Conservation (phyloP, 2,113 vertebrate genomes). For the Eurypyga helias region DNA sequence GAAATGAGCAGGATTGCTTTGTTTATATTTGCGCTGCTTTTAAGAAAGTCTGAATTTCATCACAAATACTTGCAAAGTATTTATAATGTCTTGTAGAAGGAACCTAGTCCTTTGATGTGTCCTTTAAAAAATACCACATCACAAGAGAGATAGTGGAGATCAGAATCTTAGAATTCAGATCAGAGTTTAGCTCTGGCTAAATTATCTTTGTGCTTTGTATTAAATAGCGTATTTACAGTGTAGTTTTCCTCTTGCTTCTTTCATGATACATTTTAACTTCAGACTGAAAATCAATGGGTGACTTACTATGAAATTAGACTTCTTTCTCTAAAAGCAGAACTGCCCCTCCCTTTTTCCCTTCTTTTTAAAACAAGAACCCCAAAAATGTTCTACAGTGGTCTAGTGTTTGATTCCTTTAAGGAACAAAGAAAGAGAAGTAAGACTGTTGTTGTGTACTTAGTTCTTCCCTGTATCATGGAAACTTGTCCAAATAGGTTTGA, state of each 20-base stretch:
- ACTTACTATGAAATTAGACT: not conserved
- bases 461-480: not conserved
- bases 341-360: not conserved
- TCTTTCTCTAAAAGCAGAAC: conserved; percentile 3
- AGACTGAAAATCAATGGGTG: not conserved
- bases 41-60: not conserved
- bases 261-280: not conserved
- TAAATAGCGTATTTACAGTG: not conserved
- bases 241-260: not conserved
- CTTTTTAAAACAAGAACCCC: not conserved
- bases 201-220: not conserved
- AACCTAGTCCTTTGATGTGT: not conserved
- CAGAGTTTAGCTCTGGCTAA: not conserved
- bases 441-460: not conserved
- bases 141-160: not conserved
- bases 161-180: no score
- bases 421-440: conserved; percentile 32
- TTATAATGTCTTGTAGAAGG: not conserved
- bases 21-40: not conserved
- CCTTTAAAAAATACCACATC: not conserved
- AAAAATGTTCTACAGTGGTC: not conserved
- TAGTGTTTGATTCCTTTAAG: not conserved
- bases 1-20: not conserved
- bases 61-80: not conserved
- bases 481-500: not conserved